phyloP scores from a whole-genome alignment of 1,140 invertebrate species.

The Oryzaephilus surinamensis region DNA sequence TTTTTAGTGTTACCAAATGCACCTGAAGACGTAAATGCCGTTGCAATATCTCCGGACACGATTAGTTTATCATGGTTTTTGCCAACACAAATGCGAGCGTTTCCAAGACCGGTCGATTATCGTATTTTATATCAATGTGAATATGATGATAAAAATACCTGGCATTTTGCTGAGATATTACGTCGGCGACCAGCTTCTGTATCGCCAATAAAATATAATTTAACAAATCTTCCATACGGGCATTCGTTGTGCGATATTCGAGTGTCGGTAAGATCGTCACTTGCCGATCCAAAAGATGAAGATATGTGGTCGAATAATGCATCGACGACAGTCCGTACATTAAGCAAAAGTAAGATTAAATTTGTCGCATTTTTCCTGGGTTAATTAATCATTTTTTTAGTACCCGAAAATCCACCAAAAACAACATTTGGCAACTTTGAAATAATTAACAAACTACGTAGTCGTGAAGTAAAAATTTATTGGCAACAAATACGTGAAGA shows the following conservation, averaged over 20 bases:
- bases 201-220: conserved; percentile 42
- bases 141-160: conserved; percentile 43
- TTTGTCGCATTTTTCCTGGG: no score
- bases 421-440: conserved; percentile 56
- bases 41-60: conserved; percentile 45
- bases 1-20: conserved; percentile 46
- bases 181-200: no score
- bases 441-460: conserved; percentile 34
- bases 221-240: conserved; percentile 50
- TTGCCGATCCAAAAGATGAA: conserved; percentile 38
- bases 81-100: conserved; percentile 44
- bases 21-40: conserved; percentile 43
- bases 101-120: conserved; percentile 47
- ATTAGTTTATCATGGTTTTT: conserved; percentile 48
- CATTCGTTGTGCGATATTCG: conserved; percentile 57
- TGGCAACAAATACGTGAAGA: conserved; percentile 55
- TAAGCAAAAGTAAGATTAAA: conserved; percentile 41
- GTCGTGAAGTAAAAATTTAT: conserved; percentile 51
- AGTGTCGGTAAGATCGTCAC: conserved; percentile 47
- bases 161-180: conserved; percentile 26
- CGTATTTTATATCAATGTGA: conserved; percentile 52
- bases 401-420: conserved; percentile 48
- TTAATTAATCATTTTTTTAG: conserved; percentile 22
- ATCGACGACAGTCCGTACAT: conserved; percentile 45
- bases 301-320: conserved; percentile 54